Evolutionary conservation across 2,113 vertebrate species (phyloP).

Genomic region (Nerophis ophidion): DNA sequence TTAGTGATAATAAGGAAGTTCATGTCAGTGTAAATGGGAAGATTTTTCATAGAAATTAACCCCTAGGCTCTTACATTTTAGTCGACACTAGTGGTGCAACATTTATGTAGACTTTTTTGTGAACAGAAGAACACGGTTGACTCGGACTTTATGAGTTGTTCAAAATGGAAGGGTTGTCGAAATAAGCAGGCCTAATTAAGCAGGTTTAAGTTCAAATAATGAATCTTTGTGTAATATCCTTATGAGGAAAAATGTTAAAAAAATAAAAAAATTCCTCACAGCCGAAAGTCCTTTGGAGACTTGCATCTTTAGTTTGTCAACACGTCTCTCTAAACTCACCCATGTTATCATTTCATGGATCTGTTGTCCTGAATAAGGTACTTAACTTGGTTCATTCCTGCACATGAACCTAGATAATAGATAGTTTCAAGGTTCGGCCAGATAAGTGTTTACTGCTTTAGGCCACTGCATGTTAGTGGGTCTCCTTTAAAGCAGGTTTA

Average conservation of each 20-base stretch:
- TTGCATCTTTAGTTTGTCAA: not conserved
- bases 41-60: no score
- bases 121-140: no score
- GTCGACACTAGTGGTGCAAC: no score
- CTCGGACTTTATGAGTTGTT: no score
- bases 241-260: not conserved
- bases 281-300: not conserved
- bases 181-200: not conserved
- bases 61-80: no score
- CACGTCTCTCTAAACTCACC: not conserved
- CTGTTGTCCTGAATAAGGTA: not conserved
- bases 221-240: not conserved
- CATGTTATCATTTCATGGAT: not conserved
- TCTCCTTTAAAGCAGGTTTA: constrained; percentile 2
- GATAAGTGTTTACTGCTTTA: constrained; percentile 38
- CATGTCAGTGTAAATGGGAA: no score
- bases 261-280: not conserved
- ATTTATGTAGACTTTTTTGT: no score
- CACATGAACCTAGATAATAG: not conserved
- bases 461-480: constrained; percentile 6
- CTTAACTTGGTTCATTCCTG: not conserved
- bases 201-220: not conserved
- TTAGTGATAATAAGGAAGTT: no score
- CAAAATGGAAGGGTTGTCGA: no score
- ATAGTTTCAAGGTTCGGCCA: constrained; percentile 35